Evolutionary conservation across 2,113 vertebrate species (phyloP).

Genomic region (Scophthalmus maximus): DNA sequence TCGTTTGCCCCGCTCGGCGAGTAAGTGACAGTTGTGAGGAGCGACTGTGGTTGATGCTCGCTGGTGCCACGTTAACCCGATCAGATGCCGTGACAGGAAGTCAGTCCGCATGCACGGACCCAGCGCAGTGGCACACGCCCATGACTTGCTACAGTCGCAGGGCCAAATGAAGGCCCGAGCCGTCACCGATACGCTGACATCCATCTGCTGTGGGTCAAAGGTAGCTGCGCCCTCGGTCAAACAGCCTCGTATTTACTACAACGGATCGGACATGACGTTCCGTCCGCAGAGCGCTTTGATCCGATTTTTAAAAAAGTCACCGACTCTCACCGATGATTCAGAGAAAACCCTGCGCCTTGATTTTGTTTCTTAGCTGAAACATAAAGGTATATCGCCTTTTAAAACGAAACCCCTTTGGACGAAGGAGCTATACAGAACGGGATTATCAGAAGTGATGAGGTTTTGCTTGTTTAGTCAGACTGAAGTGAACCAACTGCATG

Average conservation of each 20-base stretch:
- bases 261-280: slow-evolving; percentile 31
- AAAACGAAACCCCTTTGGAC: slow-evolving; percentile 8
- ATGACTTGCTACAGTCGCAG: slow-evolving; percentile 59
- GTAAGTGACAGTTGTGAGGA: slow-evolving; percentile 52
- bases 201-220: slow-evolving; percentile 74
- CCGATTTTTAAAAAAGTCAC: slow-evolving; percentile 3
- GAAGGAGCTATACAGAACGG: not conserved
- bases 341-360: not conserved
- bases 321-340: slow-evolving; percentile 7
- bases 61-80: slow-evolving; percentile 70
- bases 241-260: slow-evolving; percentile 53
- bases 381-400: slow-evolving; percentile 17
- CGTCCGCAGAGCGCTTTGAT: slow-evolving; percentile 23
- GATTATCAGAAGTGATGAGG: slow-evolving; percentile 26
- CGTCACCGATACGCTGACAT: slow-evolving; percentile 71
- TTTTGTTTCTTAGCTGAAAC: slow-evolving; percentile 20
- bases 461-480: slow-evolving; percentile 35
- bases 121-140: slow-evolving; percentile 43
- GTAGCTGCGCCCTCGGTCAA: slow-evolving; percentile 48
- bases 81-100: slow-evolving; percentile 76
- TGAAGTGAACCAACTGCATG: slow-evolving; percentile 1
- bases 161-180: slow-evolving; percentile 62
- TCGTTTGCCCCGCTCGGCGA: slow-evolving; percentile 31
- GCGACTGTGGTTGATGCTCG: slow-evolving; percentile 36
- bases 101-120: slow-evolving; percentile 46